A percentile compares a stretch with the other conserved stretches of the same genome.
Evolutionary conservation across 1,140 invertebrate genomes (phyloP).

Genomic region (Microvelia longipes): DNA sequence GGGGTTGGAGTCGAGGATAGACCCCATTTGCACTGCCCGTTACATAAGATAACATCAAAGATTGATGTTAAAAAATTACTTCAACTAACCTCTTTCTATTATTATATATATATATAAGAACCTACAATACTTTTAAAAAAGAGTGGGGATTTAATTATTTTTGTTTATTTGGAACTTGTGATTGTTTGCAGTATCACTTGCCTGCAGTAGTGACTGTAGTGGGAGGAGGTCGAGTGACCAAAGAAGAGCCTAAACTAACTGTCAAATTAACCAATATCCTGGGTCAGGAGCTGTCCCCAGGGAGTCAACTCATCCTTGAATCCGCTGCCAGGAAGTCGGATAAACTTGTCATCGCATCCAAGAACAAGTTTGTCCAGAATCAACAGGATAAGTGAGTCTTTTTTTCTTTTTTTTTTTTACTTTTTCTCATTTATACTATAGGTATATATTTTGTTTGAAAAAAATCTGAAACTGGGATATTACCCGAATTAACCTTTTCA

Average conservation of each 20-base stretch:
- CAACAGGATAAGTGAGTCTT: slow-evolving; percentile 39
- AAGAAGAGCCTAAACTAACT: slow-evolving; percentile 50
- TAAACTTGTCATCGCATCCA: slow-evolving; percentile 57
- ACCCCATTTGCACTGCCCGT: too few relatives aligned
- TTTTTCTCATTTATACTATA: not conserved
- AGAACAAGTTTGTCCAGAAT: slow-evolving; percentile 39
- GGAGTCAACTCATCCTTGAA: slow-evolving; percentile 49
- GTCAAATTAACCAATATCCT: slow-evolving; percentile 70
- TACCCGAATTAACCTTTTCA: too few relatives aligned
- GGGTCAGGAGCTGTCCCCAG: slow-evolving; percentile 45
- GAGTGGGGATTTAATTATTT: too few relatives aligned
- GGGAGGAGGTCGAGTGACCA: slow-evolving; percentile 51
- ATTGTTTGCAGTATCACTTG: slow-evolving; percentile 35
- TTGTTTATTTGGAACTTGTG: too few relatives aligned
- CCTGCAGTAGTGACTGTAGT: slow-evolving; percentile 66
- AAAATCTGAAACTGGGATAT: too few relatives aligned
- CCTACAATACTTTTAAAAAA: too few relatives aligned
- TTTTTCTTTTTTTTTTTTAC: not conserved
- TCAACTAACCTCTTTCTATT: too few relatives aligned
- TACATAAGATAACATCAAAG: too few relatives aligned
- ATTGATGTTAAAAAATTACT: too few relatives aligned
- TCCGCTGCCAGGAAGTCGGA: slow-evolving; percentile 55
- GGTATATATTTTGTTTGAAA: too few relatives aligned
- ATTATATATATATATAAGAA: too few relatives aligned
- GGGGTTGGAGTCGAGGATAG: too few relatives aligned